Evolutionary conservation across 2,888 invertebrate species (phyloP).

Genomic region (Xestia xanthographa): DNA sequence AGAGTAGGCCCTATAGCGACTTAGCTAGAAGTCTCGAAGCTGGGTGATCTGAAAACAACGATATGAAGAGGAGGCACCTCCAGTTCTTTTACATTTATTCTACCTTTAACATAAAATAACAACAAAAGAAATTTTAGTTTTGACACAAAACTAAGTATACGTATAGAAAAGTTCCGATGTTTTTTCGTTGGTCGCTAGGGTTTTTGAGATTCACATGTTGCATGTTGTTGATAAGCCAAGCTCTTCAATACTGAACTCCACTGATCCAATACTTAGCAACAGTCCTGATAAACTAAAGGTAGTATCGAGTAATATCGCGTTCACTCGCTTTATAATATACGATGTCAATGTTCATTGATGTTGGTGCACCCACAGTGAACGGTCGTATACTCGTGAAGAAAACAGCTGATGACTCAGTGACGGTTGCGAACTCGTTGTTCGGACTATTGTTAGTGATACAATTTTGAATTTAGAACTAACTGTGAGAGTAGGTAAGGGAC

Average conservation of each 20-base stretch:
- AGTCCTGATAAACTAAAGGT: constrained; percentile 55
- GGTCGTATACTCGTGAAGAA: constrained; percentile 73
- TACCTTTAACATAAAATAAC: neutral
- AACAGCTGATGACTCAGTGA: constrained; percentile 70
- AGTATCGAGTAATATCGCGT: constrained; percentile 69
- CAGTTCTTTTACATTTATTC: neutral
- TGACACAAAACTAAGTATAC: neutral
- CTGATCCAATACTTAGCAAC: constrained; percentile 49
- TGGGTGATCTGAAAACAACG: neutral
- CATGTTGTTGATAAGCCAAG: constrained; percentile 1
- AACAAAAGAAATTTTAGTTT: neutral
- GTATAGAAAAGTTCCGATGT: neutral
- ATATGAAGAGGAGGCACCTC: no score
- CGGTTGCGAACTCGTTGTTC: constrained; percentile 55
- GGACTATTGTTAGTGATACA: constrained; percentile 60
- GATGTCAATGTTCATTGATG: constrained; percentile 82
- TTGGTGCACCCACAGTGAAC: constrained; percentile 74
- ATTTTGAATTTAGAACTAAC: constrained; percentile 50
- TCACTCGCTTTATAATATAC: constrained; percentile 69
- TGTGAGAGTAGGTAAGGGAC: constrained; percentile 55
- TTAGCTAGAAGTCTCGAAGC: neutral
- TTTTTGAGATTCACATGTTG: neutral
- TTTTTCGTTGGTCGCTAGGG: neutral
- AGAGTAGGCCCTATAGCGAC: no score
- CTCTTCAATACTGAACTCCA: constrained; percentile 17